A percentile compares a stretch with the other conserved stretches of the same genome.
Conservation (phyloP, 2,888 invertebrate species). For the Gandaritis pyraliata region DNA sequence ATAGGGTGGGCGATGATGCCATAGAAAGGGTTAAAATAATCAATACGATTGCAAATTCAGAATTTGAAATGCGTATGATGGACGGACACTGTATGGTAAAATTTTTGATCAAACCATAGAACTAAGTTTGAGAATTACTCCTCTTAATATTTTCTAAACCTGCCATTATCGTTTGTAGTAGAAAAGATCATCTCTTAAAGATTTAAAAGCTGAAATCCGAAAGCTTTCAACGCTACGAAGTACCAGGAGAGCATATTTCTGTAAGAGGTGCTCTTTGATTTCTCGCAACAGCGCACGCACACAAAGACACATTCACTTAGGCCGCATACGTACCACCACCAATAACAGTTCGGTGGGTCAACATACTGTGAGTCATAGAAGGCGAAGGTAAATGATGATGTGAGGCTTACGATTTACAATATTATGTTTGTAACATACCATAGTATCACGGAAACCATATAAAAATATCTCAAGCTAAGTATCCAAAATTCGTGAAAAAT, state of each 20-base stretch:
- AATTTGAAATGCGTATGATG: neutral
- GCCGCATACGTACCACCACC: slow-evolving; percentile 37
- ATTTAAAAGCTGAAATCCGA: slow-evolving; percentile 32
- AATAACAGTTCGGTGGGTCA: slow-evolving; percentile 58
- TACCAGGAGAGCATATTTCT: slow-evolving; percentile 42
- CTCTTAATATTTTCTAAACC: neutral
- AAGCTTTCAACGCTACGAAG: slow-evolving; percentile 38
- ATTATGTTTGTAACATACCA: too few species aligned
- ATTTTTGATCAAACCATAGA: too few species aligned
- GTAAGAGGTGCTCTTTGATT: slow-evolving; percentile 40
- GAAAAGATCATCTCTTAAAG: too few species aligned
- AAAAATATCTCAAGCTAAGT: too few species aligned
- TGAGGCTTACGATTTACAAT: slow-evolving; percentile 38
- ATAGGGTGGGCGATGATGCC: slow-evolving; percentile 35
- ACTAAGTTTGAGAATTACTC: too few species aligned
- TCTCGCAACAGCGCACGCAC: slow-evolving; percentile 41
- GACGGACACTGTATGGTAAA: neutral
- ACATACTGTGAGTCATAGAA: slow-evolving; percentile 69
- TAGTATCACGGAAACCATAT: too few species aligned
- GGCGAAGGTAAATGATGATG: slow-evolving; percentile 52
- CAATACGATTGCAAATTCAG: slow-evolving; percentile 36
- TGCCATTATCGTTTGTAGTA: neutral
- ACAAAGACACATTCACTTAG: slow-evolving; percentile 39
- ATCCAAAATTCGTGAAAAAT: too few species aligned
- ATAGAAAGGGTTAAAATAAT: slow-evolving; percentile 48